phyloP scores from a whole-genome alignment of 1,140 invertebrate species.

The Pogonomyrmex barbatus region DNA sequence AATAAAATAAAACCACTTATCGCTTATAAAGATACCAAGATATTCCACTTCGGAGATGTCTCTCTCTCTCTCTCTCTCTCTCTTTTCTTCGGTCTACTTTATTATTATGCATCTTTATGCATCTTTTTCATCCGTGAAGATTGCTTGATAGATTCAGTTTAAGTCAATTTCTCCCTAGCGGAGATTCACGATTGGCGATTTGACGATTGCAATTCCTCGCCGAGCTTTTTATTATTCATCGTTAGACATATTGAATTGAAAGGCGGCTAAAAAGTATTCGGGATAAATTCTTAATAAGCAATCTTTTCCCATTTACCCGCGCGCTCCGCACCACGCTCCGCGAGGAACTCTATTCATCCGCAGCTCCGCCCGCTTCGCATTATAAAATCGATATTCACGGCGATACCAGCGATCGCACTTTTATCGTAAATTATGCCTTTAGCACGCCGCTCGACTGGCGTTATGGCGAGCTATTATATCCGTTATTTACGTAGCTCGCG shows the following conservation, averaged over 20 bases:
- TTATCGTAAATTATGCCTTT: constrained; percentile 52
- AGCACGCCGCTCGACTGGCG: not conserved
- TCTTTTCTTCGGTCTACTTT: constrained; percentile 15
- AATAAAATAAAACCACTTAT: not conserved
- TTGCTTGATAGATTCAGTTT: not conserved
- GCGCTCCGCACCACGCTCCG: not conserved
- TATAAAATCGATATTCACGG: constrained; percentile 40
- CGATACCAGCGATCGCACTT: constrained; percentile 43
- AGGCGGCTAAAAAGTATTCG: constrained; percentile 31
- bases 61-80: too few relatives aligned
- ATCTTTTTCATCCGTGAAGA: not conserved
- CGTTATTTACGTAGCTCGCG: constrained; percentile 37
- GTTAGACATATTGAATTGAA: not conserved
- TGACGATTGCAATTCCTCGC: not conserved
- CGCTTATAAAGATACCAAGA: not conserved
- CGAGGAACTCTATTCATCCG: constrained; percentile 39
- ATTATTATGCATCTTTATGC: not conserved
- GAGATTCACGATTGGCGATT: not conserved
- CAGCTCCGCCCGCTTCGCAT: not conserved
- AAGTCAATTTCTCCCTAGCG: not conserved
- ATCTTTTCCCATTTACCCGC: constrained; percentile 1
- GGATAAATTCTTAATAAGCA: constrained; percentile 48
- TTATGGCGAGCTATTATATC: constrained; percentile 47
- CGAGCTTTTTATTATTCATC: constrained; percentile 29
- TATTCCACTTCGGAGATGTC: not conserved